Evolutionary conservation across 1,140 invertebrate species (phyloP), one percentile per base, ranked within the genome.

Genomic region (Macrotrachela quadricornifera): DNA sequence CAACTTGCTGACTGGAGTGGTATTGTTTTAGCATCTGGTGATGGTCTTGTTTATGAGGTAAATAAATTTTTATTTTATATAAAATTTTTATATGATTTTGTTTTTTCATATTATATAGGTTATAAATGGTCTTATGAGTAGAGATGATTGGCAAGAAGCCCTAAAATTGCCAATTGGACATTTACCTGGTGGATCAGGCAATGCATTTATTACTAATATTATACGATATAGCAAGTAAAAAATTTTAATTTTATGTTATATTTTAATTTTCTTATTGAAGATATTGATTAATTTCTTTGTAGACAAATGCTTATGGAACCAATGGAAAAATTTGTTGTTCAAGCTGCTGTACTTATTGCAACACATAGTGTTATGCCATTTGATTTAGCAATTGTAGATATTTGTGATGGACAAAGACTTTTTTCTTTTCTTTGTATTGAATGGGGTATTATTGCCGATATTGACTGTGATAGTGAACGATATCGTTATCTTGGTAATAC

Each of bases 401-500:
- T 67, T 1, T 38, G 55, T 21, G 62, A 61, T 1, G 57, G 58
- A 16, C 50, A 80, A 68, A 80, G 79, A 56, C 70, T 86, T 57
- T 90, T 81, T 66, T 90, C 86, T 9, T 94, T 94, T 66, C 72
- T 96, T 12, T 91, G 85, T 1, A 75, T 91, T 43, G 85, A 85
- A 42, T 94, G 87, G 86, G 90, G 88, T 1, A 69, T 95, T 6
- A 73, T 95, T 38, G 81, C 87, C 0, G 90, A 96, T 67, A 86
- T 96, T 61, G 90, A 96, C 67, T 90, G 91, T 58, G 90, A 96
- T 69, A 94, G 87, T 67, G 90, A 96, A 70, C 77, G 81, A 58
- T 74, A 92, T 44, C 76, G 90, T 46, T 75, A 78, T 1, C 77
- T 95, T 49, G 21, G 21, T 30, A 30, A 30, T 30, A 30, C 2